Evolutionary conservation across 1,140 invertebrate species (phyloP).

Genomic region (Thereuonema tuberculata): DNA sequence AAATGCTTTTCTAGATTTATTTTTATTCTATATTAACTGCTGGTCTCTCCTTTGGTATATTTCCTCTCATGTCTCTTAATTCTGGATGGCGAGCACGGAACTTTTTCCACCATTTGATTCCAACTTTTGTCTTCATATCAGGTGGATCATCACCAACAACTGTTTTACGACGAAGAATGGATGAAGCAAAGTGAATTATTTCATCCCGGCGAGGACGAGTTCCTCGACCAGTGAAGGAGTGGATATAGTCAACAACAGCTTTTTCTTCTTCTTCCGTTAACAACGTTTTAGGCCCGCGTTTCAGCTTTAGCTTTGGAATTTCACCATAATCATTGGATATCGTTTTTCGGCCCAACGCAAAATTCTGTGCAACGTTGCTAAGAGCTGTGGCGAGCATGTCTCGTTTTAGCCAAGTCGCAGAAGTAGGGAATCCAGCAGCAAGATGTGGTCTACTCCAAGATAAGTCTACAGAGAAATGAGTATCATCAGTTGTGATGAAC

Average conservation of each 20-base stretch:
- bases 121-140: constrained; percentile 3
- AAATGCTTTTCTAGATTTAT: no score
- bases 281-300: constrained; percentile 1
- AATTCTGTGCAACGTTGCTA: background rate
- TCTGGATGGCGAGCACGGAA: constrained; percentile 4
- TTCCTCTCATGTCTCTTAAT: constrained; percentile 3
- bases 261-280: constrained; percentile 5
- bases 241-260: constrained; percentile 4
- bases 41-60: background rate
- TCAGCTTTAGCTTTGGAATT: background rate
- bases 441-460: no score
- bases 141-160: background rate
- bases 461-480: background rate
- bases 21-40: background rate
- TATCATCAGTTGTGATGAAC: no score
- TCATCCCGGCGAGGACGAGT: constrained; percentile 1
- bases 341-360: background rate
- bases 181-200: background rate
- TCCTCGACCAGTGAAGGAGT: constrained; percentile 2
- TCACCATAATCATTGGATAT: background rate
- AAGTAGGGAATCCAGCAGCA: background rate
- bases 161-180: background rate
- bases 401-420: background rate
- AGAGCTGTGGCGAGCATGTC: background rate
- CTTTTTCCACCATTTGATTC: constrained; percentile 7